Evolutionary conservation across 1,140 invertebrate genomes (phyloP).

Genomic region (Anastrepha obliqua): DNA sequence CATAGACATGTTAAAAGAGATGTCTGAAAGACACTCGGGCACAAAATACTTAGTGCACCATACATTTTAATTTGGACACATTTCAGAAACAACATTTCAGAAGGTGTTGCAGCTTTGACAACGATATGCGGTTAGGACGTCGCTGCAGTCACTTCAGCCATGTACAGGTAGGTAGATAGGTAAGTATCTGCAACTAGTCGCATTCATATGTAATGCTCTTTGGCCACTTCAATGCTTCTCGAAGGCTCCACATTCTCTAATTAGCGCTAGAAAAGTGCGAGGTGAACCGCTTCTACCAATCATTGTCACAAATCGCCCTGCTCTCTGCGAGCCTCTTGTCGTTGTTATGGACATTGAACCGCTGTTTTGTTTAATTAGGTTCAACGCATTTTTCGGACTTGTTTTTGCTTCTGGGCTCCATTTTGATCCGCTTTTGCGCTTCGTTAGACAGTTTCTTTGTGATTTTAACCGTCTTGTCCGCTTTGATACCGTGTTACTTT

Average conservation of each 20-base stretch:
- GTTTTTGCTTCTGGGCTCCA: neutral
- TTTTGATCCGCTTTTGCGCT: slow-evolving; percentile 10
- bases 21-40: neutral
- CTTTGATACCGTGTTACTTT: neutral
- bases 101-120: neutral
- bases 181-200: neutral
- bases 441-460: neutral
- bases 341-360: neutral
- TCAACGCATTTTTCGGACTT: slow-evolving; percentile 18
- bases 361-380: slow-evolving; percentile 1
- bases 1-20: neutral
- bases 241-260: slow-evolving; percentile 2
- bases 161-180: neutral
- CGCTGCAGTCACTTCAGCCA: neutral
- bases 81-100: neutral
- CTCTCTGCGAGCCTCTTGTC: neutral
- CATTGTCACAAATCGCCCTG: neutral
- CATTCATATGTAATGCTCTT: neutral
- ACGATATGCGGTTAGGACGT: neutral
- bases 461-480: slow-evolving; percentile 15
- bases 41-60: neutral
- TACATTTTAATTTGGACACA: neutral
- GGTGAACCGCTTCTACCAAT: neutral
- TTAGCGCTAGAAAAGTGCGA: neutral
- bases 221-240: neutral